A percentile compares a stretch with the other conserved stretches of the same genome.
Evolutionary conservation across 2,888 invertebrate species (phyloP).

Genomic region (Clostera curtula): DNA sequence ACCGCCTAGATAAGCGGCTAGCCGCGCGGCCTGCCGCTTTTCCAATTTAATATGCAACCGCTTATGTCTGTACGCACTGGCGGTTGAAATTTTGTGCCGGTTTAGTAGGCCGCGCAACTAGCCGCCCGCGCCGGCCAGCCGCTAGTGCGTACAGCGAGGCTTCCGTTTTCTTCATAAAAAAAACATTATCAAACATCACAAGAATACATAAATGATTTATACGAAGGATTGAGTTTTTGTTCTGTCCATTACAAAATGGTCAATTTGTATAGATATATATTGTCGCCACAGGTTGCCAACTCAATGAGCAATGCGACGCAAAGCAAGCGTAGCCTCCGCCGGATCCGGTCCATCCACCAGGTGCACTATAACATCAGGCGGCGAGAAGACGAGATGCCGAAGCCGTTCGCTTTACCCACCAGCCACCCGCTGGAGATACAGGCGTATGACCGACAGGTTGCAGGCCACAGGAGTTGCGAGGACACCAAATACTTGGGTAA

Average conservation of each 20-base stretch:
- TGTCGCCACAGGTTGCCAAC: conserved; percentile 26
- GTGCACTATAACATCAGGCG: conserved; percentile 52
- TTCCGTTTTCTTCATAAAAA: no score
- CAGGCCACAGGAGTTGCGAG: conserved; percentile 41
- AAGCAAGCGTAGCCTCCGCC: conserved; percentile 26
- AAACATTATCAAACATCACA: no score
- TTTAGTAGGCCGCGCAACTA: no score
- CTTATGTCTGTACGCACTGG: no score
- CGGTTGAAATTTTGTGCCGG: no score
- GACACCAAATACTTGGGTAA: conserved; percentile 49
- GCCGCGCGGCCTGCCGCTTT: no score
- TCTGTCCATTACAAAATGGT: conserved; percentile 1
- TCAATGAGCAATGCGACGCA: conserved; percentile 57
- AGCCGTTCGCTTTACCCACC: conserved; percentile 34
- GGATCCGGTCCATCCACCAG: conserved; percentile 57
- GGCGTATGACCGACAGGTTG: conserved; percentile 52
- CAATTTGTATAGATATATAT: conserved; percentile 5
- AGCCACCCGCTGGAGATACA: conserved; percentile 32
- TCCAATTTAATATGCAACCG: no score
- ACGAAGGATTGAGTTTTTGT: no score
- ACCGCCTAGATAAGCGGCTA: no score
- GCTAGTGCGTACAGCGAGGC: no score
- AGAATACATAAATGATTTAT: no score
- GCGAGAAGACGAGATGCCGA: conserved; percentile 37
- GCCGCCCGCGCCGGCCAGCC: no score